These are phyloP conservation scores for Neogobius melanostomus DNA, from an alignment of 2,113 vertebrate genomes.

Conservation along the genomic window DNA sequence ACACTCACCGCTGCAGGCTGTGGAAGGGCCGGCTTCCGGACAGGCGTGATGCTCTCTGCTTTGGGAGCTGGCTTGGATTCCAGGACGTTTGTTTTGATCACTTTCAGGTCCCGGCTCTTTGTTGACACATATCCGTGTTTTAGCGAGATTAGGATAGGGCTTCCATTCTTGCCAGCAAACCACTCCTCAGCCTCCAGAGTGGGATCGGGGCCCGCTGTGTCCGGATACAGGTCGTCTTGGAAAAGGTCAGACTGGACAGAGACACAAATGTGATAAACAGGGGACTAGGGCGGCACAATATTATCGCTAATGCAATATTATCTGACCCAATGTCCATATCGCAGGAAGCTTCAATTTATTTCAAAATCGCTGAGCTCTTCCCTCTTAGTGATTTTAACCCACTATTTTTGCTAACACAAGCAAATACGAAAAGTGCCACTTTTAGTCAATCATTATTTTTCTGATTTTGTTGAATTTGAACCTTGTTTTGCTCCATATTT, in stretches of 20 bases:
- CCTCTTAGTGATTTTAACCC: no score
- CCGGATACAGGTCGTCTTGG: slow-evolving; percentile 95
- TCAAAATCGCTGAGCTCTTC: no score
- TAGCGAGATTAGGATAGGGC: slow-evolving; percentile 92
- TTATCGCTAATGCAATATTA: neutral
- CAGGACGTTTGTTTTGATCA: slow-evolving; percentile 91
- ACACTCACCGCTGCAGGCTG: slow-evolving; percentile 72
- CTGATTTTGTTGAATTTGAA: no score
- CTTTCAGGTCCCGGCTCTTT: slow-evolving; percentile 93
- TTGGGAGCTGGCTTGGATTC: slow-evolving; percentile 89
- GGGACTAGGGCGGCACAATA: neutral
- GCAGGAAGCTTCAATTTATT: no score
- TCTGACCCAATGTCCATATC: no score
- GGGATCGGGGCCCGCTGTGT: slow-evolving; percentile 91
- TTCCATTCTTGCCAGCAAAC: slow-evolving; percentile 92
- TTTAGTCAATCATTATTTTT: no score
- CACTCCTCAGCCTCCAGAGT: slow-evolving; percentile 93
- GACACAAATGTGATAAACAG: neutral
- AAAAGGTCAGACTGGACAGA: slow-evolving; percentile 90
- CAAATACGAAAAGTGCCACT: no score
- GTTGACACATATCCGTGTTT: slow-evolving; percentile 93
- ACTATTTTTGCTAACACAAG: no score
- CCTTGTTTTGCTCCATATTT: no score
- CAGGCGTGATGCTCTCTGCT: slow-evolving; percentile 75
- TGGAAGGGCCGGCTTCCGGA: slow-evolving; percentile 79